Evolutionary conservation across 2,797 vertebrate species (phyloP).

Genomic region (Oceanodroma leucorhoa): DNA sequence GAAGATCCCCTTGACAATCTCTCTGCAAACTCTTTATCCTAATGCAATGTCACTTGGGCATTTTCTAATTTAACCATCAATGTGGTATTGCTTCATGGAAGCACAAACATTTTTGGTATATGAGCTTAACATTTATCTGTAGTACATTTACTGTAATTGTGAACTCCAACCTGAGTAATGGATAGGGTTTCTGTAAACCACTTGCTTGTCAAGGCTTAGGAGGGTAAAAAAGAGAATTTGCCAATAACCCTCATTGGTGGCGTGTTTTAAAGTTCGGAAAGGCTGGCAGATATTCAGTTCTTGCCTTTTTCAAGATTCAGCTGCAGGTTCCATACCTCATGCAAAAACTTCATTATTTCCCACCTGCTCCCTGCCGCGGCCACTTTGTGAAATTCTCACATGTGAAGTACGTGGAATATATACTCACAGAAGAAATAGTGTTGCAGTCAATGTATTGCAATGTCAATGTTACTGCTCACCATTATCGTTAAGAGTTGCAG

Average conservation of each 20-base stretch:
- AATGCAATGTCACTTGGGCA: not conserved
- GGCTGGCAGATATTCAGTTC: not conserved
- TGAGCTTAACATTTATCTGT: not conserved
- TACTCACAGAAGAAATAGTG: not conserved
- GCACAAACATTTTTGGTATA: not conserved
- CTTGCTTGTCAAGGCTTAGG: not conserved
- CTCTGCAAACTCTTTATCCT: not conserved
- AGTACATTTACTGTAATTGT: not conserved
- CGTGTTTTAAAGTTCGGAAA: not conserved
- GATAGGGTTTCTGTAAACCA: not conserved
- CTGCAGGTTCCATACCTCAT: not conserved
- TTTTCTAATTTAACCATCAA: not conserved
- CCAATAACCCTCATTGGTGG: not conserved
- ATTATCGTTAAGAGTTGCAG: not conserved
- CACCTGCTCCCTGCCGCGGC: not conserved
- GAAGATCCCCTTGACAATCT: not conserved
- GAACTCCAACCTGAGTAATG: not conserved
- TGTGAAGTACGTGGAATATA: not conserved
- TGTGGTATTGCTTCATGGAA: not conserved
- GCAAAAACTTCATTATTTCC: not conserved
- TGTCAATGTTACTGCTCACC: not conserved
- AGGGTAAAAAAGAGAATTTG: not conserved
- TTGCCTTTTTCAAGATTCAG: not conserved
- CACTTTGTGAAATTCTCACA: not conserved
- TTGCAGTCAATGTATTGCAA: not conserved